Conservation (phyloP, 2,797 vertebrate genomes). For the Aselliscus stoliczkanus region DNA sequence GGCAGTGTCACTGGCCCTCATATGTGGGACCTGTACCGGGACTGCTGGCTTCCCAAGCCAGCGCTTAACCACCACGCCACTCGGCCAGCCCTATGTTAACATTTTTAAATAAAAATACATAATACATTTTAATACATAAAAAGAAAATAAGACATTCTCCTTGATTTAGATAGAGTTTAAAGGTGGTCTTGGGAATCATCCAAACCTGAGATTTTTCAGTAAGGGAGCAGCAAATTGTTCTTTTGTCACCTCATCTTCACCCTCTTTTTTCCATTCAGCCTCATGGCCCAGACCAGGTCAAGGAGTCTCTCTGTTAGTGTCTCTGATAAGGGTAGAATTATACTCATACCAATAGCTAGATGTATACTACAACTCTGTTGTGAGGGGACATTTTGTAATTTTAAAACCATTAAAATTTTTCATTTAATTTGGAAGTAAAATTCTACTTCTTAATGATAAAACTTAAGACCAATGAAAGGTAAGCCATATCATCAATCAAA, state of each 20-base stretch:
- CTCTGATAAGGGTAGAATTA: neutral
- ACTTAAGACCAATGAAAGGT: neutral
- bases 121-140: too few relatives aligned
- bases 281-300: neutral
- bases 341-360: neutral
- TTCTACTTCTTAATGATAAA: neutral
- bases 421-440: slow-evolving; percentile 32
- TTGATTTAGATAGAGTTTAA: neutral
- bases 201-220: neutral
- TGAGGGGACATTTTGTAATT: neutral
- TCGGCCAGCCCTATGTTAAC: too few relatives aligned
- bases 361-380: neutral
- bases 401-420: neutral
- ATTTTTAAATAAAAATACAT: too few relatives aligned
- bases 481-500: slow-evolving; percentile 1
- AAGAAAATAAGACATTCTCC: neutral
- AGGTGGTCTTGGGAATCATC: neutral
- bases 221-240: neutral
- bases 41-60: too few relatives aligned
- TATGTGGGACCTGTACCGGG: too few relatives aligned
- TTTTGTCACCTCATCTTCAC: neutral
- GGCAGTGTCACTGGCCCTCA: too few relatives aligned
- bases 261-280: neutral
- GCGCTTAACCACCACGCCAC: too few relatives aligned
- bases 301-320: neutral